phyloP scores from a whole-genome alignment of 2,113 vertebrate genomes.

The Tylochromis polylepis region DNA sequence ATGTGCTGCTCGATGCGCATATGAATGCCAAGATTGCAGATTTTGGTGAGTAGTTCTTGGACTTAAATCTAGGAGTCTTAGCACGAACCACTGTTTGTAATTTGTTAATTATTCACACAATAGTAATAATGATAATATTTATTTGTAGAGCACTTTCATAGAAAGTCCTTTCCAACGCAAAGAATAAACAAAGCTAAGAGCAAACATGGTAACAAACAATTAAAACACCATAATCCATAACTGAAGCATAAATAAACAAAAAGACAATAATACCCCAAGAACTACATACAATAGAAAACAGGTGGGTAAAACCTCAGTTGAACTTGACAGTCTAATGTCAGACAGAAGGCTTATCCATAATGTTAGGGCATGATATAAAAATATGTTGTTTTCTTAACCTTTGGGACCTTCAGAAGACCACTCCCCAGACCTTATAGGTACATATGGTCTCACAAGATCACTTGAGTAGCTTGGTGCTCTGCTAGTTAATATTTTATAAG shows the following conservation, averaged over 20 bases:
- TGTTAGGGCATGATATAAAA: neutral
- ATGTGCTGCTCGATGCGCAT: slow-evolving; percentile 96
- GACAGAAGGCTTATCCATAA: neutral
- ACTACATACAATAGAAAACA: neutral
- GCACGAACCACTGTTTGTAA: neutral
- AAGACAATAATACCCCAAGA: neutral
- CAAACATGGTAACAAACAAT: neutral
- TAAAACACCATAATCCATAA: neutral
- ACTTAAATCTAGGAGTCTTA: neutral
- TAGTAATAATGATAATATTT: neutral
- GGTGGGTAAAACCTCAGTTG: neutral
- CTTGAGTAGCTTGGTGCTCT: neutral
- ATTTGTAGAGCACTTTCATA: neutral
- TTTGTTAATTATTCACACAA: neutral
- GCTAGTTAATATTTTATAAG: neutral
- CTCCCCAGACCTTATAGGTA: neutral
- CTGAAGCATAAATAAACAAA: neutral
- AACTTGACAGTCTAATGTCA: neutral
- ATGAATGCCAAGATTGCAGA: slow-evolving; percentile 99
- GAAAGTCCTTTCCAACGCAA: neutral
- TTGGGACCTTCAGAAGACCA: neutral
- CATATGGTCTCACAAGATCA: neutral
- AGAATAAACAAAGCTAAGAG: neutral
- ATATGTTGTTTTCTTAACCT: neutral
- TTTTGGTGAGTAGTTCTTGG: slow-evolving; percentile 79